Evolutionary conservation across 2,797 vertebrate species (phyloP).

Genomic region (Thunnus albacares): DNA sequence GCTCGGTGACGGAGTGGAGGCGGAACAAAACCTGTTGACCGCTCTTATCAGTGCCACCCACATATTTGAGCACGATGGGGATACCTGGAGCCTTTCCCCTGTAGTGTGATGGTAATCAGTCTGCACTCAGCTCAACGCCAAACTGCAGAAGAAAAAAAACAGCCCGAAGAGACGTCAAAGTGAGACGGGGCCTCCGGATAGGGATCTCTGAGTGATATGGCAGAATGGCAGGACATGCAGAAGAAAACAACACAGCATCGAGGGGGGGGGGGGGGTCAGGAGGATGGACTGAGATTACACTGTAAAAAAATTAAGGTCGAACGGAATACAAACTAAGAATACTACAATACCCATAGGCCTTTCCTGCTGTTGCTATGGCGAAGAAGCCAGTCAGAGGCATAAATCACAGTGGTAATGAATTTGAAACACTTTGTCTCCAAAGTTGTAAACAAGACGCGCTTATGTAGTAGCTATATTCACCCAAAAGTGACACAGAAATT

Average conservation of each 20-base stretch:
- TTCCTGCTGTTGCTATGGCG: too few species aligned
- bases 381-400: too few species aligned
- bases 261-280: conserved; percentile 13
- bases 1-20: conserved; percentile 25
- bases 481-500: not conserved
- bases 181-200: conserved; percentile 58
- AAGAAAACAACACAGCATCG: conserved; percentile 20
- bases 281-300: conserved; percentile 22
- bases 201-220: conserved; percentile 63
- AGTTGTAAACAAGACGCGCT: not conserved
- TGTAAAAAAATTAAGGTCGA: conserved; percentile 14
- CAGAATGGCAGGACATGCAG: conserved; percentile 43
- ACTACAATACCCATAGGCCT: too few species aligned
- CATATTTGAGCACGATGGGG: conserved; percentile 69
- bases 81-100: conserved; percentile 78
- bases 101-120: conserved; percentile 81
- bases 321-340: not conserved
- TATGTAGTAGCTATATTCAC: not conserved
- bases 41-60: conserved; percentile 77
- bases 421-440: too few species aligned
- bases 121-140: conserved; percentile 56
- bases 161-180: conserved; percentile 54
- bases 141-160: conserved; percentile 8
- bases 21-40: conserved; percentile 56
- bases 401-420: too few species aligned